Conservation (phyloP, 2,888 invertebrate species). For the Tetragnatha montana region DNA sequence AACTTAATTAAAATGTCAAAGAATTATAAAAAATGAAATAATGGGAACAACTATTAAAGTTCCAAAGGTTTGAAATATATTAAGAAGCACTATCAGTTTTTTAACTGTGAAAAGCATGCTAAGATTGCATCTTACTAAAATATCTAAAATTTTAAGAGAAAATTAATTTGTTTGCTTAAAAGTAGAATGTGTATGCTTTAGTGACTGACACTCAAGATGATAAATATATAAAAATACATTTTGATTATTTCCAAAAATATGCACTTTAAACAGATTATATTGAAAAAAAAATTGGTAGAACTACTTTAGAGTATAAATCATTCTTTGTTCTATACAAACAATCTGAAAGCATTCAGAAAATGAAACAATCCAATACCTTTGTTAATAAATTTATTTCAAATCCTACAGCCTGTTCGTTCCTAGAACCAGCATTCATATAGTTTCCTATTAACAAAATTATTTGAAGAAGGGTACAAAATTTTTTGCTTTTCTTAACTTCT, state of each 20-base stretch:
- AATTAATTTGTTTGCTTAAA: too few species aligned
- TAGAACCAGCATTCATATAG: conserved; percentile 96
- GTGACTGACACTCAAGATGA: not conserved
- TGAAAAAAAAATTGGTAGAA: not conserved
- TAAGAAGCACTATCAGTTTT: not conserved
- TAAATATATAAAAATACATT: not conserved
- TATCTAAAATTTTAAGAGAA: too few species aligned
- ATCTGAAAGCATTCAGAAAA: not conserved
- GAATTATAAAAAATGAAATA: conserved; percentile 33
- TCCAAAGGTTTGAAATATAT: not conserved
- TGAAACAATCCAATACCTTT: conserved; percentile 81
- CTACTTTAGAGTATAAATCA: not conserved
- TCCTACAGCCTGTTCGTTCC: conserved; percentile 94
- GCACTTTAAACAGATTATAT: not conserved
- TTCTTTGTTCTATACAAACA: not conserved
- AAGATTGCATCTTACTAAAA: too few species aligned
- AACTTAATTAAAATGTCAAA: not conserved
- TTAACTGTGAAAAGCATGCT: too few species aligned
- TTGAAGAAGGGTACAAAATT: conserved; percentile 92
- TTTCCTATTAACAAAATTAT: conserved; percentile 93
- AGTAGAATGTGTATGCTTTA: too few species aligned
- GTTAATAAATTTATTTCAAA: conserved; percentile 97
- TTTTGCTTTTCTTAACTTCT: conserved; percentile 90
- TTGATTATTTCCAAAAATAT: not conserved
- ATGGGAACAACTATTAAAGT: too few species aligned